A percentile compares a stretch with the other conserved stretches of the same genome.
These are phyloP conservation scores for Rhyacophila evoluta DNA, from an alignment of 2,888 invertebrate genomes.

Conservation along the genomic window DNA sequence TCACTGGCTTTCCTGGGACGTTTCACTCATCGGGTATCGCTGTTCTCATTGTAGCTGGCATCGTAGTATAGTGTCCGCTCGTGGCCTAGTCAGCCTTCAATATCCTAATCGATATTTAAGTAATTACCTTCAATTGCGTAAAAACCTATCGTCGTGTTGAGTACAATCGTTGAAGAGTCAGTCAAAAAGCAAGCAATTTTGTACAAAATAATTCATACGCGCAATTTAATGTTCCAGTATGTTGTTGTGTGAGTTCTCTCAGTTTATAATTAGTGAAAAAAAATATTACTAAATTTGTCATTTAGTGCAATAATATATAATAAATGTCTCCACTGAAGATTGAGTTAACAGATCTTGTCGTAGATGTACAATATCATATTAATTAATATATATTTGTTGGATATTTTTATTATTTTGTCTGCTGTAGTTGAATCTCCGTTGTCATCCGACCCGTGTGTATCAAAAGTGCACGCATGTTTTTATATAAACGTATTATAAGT, in stretches of 20 bases:
- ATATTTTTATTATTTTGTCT: not conserved
- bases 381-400: constrained; percentile 2
- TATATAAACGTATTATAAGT: not conserved
- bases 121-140: not conserved
- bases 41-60: not conserved
- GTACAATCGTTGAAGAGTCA: not conserved
- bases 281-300: constrained; percentile 8
- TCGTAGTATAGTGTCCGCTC: not conserved
- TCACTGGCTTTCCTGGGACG: constrained; percentile 11
- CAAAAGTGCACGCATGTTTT: constrained; percentile 11
- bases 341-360: constrained; percentile 6
- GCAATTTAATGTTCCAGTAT: constrained; percentile 30
- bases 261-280: not conserved
- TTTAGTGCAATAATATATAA: constrained; percentile 30
- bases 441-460: not conserved
- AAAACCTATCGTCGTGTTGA: not conserved
- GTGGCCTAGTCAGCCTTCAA: constrained; percentile 22
- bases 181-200: constrained; percentile 31
- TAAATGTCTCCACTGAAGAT: constrained; percentile 16
- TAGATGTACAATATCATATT: constrained; percentile 4
- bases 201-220: constrained; percentile 30
- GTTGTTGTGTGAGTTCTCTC: not conserved
- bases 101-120: not conserved
- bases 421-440: not conserved
- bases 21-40: not conserved